Evolutionary conservation across 2,797 vertebrate species (phyloP).

Genomic region (Gymnothorax javanicus): DNA sequence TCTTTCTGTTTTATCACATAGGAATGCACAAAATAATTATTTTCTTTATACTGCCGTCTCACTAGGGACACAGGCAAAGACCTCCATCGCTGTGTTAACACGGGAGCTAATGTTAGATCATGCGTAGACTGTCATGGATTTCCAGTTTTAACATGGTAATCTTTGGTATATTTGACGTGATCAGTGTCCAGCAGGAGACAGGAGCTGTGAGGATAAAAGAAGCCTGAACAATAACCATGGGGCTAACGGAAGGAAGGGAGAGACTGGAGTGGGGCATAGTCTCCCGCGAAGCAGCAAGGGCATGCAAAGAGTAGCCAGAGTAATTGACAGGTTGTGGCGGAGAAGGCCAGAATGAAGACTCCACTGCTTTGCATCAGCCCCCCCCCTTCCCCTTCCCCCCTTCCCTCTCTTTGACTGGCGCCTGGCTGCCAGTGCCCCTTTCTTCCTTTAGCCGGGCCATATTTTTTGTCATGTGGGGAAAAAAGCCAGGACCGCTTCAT

Average conservation of each 20-base stretch:
- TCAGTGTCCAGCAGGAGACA: conserved; percentile 62
- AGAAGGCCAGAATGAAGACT: conserved; percentile 54
- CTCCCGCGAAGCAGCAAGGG: conserved; percentile 26
- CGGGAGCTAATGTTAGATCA: conserved; percentile 41
- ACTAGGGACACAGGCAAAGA: conserved; percentile 42
- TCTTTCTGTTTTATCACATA: not conserved
- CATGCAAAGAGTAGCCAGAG: conserved; percentile 31
- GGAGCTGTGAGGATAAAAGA: conserved; percentile 41
- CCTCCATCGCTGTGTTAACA: conserved; percentile 23
- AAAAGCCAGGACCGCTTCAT: conserved; percentile 39
- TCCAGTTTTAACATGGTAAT: conserved; percentile 35
- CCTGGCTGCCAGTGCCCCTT: conserved; percentile 2
- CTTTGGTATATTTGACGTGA: conserved; percentile 38
- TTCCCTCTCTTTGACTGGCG: conserved; percentile 33
- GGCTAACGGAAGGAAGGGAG: conserved; percentile 28
- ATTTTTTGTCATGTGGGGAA: conserved; percentile 23
- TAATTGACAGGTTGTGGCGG: conserved; percentile 55
- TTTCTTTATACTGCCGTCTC: conserved; percentile 36
- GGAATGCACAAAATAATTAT: not conserved
- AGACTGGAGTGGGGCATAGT: conserved; percentile 45
- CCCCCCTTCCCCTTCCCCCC: conserved; percentile 16
- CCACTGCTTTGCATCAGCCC: conserved; percentile 49
- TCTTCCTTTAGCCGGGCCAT: conserved; percentile 27
- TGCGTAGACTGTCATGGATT: conserved; percentile 53
- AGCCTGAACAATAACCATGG: not conserved